phyloP scores from a whole-genome alignment of 2,797 vertebrate species.

The Acanthurus leucopareius region DNA sequence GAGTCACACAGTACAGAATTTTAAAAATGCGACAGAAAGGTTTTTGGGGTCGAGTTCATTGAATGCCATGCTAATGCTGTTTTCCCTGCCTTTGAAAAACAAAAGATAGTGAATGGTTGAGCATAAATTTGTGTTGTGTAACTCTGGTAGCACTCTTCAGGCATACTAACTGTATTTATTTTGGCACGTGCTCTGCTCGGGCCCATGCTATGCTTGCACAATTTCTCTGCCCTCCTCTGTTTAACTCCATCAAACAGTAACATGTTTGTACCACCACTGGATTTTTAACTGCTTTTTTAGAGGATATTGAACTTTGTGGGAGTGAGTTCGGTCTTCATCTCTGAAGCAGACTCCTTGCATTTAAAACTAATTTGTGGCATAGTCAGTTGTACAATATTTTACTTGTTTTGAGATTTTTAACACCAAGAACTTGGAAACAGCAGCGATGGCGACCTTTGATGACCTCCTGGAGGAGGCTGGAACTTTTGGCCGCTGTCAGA shows the following conservation, averaged over 20 bases:
- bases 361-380: neutral
- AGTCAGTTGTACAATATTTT: neutral
- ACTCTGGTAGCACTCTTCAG: neutral
- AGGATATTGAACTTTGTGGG: conserved; percentile 37
- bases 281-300: neutral
- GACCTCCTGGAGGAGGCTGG: conserved; percentile 56
- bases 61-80: too few species aligned
- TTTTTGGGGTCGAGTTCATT: too few species aligned
- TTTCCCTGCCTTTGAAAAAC: too few species aligned
- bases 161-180: conserved; percentile 17
- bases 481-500: conserved; percentile 39
- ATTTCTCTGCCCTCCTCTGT: neutral
- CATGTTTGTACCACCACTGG: neutral
- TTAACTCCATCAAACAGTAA: conserved; percentile 54
- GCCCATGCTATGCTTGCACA: conserved; percentile 30
- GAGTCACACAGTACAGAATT: too few species aligned
- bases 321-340: neutral
- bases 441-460: conserved; percentile 45
- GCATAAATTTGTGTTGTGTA: neutral
- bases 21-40: too few species aligned
- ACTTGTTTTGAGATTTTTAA: too few species aligned
- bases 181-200: conserved; percentile 1
- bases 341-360: neutral
- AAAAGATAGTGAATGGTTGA: too few species aligned
- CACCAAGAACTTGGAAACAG: neutral